Evolutionary conservation across 2,888 invertebrate genomes (phyloP).

Genomic region (Coremacera marginata): DNA sequence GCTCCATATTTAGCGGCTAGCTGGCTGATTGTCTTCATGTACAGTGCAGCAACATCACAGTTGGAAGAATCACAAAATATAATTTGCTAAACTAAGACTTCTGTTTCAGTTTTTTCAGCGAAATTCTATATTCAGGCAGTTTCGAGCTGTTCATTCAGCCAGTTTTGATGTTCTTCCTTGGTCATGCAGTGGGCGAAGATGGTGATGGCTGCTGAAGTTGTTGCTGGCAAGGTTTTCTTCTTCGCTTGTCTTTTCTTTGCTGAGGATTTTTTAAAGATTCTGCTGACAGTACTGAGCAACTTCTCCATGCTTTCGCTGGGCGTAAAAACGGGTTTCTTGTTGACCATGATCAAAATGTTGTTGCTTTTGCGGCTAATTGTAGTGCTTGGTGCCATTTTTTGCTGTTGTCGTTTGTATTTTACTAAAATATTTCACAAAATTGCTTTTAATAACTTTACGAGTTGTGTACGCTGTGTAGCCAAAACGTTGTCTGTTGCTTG

Average conservation of each 20-base stretch:
- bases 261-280: constrained; percentile 42
- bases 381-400: constrained; percentile 18
- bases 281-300: constrained; percentile 45
- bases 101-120: not conserved
- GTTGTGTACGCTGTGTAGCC: not conserved
- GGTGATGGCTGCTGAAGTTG: not conserved
- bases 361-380: constrained; percentile 35
- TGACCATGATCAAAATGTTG: constrained; percentile 30
- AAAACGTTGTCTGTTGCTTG: constrained; percentile 15
- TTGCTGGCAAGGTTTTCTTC: not conserved
- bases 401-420: not conserved
- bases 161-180: constrained; percentile 49
- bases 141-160: constrained; percentile 47
- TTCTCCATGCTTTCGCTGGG: constrained; percentile 45
- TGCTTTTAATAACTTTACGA: not conserved
- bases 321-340: constrained; percentile 41
- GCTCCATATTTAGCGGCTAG: not conserved
- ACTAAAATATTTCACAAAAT: not conserved
- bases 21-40: not conserved
- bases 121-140: not conserved
- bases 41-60: constrained; percentile 15
- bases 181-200: constrained; percentile 37
- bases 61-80: constrained; percentile 28
- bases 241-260: constrained; percentile 16
- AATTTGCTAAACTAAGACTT: constrained; percentile 1